Evolutionary conservation across 2,113 vertebrate species (phyloP).

Genomic region (Cyanistes caeruleus): DNA sequence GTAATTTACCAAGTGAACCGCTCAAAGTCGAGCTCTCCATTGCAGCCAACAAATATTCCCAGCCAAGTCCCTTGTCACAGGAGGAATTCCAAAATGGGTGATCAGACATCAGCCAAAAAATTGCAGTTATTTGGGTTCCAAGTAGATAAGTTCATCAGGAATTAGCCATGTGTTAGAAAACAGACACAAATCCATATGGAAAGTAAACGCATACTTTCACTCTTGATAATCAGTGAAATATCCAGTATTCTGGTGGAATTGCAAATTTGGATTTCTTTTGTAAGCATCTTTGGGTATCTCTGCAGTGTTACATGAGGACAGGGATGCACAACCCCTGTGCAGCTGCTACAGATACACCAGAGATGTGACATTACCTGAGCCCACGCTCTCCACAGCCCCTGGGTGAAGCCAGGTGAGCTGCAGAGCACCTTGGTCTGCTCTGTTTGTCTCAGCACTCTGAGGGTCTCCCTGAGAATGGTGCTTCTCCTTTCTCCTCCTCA

Average conservation of each 20-base stretch:
- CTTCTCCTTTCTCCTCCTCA: neutral
- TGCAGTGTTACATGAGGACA: neutral
- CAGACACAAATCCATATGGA: neutral
- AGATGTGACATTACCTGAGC: neutral
- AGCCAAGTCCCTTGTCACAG: neutral
- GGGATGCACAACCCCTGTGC: neutral
- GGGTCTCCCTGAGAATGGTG: neutral
- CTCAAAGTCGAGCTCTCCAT: neutral
- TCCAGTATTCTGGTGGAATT: neutral
- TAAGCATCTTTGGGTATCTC: neutral
- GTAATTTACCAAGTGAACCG: neutral
- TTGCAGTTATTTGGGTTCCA: neutral
- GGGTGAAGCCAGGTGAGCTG: neutral
- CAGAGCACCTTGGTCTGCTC: neutral
- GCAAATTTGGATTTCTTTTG: neutral
- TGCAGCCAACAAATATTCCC: neutral
- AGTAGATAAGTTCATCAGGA: neutral
- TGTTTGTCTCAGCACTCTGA: neutral
- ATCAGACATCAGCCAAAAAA: neutral
- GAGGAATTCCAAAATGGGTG: neutral
- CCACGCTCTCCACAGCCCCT: rapidly evolving
- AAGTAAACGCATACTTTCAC: neutral
- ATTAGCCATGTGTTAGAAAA: neutral
- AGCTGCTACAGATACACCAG: neutral
- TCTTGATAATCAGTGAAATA: neutral